Percentiles rank a stretch among this genome's conserved stretches.
Conservation (phyloP, 2,113 vertebrate genomes). For the Notothenia coriiceps region DNA sequence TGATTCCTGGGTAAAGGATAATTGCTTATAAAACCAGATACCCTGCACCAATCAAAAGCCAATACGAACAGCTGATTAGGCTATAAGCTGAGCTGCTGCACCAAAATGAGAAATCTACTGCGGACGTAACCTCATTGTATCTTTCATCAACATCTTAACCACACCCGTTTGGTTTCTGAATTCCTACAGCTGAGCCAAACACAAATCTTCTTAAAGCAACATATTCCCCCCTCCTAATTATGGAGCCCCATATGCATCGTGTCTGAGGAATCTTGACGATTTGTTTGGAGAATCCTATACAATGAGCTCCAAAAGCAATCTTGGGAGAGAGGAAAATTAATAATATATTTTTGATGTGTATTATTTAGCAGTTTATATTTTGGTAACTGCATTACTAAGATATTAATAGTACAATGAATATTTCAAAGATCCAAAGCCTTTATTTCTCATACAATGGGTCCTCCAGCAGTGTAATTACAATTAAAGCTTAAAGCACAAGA, state of each 20-base stretch:
- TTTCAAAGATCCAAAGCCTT: too few species aligned
- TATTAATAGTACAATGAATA: not conserved
- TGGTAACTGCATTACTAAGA: not conserved
- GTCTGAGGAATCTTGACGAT: constrained; percentile 60
- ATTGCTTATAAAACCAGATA: constrained; percentile 24
- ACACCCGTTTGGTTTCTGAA: constrained; percentile 7
- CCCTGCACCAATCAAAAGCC: constrained; percentile 42
- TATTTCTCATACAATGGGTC: too few species aligned
- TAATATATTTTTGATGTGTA: not conserved
- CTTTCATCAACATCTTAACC: constrained; percentile 57
- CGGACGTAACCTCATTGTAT: constrained; percentile 32
- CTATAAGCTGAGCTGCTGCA: constrained; percentile 19
- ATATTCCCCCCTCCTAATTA: constrained; percentile 70
- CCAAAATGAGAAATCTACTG: constrained; percentile 38
- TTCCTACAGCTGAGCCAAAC: constrained; percentile 36
- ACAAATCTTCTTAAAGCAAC: constrained; percentile 64
- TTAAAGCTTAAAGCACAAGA: too few species aligned
- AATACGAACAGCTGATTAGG: constrained; percentile 40
- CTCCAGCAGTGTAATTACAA: too few species aligned
- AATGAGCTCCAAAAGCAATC: constrained; percentile 37
- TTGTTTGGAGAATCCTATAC: constrained; percentile 44
- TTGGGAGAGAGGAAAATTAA: constrained; percentile 23
- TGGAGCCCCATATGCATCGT: constrained; percentile 68
- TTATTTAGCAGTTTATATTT: not conserved
- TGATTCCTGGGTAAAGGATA: constrained; percentile 1